A percentile compares a stretch with the other conserved stretches of the same genome.
Evolutionary conservation across 2,113 vertebrate genomes (phyloP).

Genomic region (Eupsittula cactorum): DNA sequence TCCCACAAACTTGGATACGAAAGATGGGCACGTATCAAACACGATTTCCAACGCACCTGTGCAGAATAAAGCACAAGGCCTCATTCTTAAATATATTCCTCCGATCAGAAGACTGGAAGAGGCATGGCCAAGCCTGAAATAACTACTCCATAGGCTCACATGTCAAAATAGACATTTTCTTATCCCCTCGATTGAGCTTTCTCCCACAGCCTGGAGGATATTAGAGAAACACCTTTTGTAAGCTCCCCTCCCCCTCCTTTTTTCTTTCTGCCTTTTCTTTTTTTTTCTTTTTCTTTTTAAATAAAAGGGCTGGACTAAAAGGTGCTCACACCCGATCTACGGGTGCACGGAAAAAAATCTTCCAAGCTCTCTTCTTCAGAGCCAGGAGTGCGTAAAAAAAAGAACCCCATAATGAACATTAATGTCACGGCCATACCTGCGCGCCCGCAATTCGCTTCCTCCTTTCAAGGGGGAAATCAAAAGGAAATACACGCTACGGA

Average conservation of each 20-base stretch:
- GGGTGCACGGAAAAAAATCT: background rate
- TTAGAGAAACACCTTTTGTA: slow-evolving; percentile 1
- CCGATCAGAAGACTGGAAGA: background rate
- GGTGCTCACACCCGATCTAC: slow-evolving; percentile 28
- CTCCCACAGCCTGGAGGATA: background rate
- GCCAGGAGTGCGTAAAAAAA: background rate
- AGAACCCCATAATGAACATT: background rate
- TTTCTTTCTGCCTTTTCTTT: background rate
- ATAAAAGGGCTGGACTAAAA: background rate
- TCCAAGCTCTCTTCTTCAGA: background rate
- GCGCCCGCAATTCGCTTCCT: background rate
- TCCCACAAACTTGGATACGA: background rate
- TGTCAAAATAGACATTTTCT: background rate
- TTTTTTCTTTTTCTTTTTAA: background rate
- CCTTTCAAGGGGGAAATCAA: background rate
- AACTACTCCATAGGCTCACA: background rate
- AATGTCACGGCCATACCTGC: slow-evolving; percentile 26
- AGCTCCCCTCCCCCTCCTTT: background rate
- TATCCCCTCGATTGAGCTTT: background rate
- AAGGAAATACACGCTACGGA: background rate
- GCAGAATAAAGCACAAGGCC: background rate
- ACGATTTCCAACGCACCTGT: background rate
- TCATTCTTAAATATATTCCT: slow-evolving; percentile 13
- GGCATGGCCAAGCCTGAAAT: background rate
- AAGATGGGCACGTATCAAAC: background rate